Evolutionary conservation across 1,140 invertebrate genomes (phyloP).

Genomic region (Thaumatotibia leucotreta): DNA sequence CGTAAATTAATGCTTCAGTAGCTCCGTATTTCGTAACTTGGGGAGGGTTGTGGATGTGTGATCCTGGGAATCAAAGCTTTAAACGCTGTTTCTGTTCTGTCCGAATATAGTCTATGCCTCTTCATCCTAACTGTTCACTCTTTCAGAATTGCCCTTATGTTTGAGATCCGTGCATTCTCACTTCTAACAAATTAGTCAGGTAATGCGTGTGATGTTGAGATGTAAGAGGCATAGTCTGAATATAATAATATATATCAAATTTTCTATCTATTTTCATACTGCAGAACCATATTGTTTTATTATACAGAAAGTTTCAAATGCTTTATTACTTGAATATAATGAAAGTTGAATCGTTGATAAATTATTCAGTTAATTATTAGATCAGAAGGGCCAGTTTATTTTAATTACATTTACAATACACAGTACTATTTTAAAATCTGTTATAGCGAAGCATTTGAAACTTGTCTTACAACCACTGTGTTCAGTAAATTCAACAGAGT

Average conservation of each 20-base stretch:
- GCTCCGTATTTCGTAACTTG: slow-evolving; percentile 47
- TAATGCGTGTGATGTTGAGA: not conserved
- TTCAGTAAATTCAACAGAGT: slow-evolving; percentile 72
- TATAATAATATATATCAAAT: slow-evolving; percentile 48
- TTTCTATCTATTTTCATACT: slow-evolving; percentile 71
- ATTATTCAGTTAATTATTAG: not conserved
- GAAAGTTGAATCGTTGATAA: not conserved
- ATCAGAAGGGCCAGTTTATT: not conserved
- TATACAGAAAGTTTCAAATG: slow-evolving; percentile 58
- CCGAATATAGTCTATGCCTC: slow-evolving; percentile 44
- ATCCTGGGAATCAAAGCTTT: slow-evolving; percentile 75
- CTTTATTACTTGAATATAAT: slow-evolving; percentile 20
- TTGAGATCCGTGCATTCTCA: not conserved
- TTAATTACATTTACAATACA: not conserved
- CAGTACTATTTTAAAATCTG: slow-evolving; percentile 16
- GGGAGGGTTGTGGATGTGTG: slow-evolving; percentile 64
- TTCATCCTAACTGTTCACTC: slow-evolving; percentile 21
- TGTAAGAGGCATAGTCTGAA: slow-evolving; percentile 45
- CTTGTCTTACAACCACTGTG: slow-evolving; percentile 53
- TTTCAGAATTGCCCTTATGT: not conserved
- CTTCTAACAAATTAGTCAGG: no score
- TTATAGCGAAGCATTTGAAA: slow-evolving; percentile 46
- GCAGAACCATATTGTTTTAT: slow-evolving; percentile 54
- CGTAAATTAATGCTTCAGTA: slow-evolving; percentile 59
- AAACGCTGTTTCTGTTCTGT: slow-evolving; percentile 61